A percentile compares a stretch with the other conserved stretches of the same genome.
phyloP scores from a whole-genome alignment of 2,888 invertebrate genomes.

The Trissolcus japonicus region DNA sequence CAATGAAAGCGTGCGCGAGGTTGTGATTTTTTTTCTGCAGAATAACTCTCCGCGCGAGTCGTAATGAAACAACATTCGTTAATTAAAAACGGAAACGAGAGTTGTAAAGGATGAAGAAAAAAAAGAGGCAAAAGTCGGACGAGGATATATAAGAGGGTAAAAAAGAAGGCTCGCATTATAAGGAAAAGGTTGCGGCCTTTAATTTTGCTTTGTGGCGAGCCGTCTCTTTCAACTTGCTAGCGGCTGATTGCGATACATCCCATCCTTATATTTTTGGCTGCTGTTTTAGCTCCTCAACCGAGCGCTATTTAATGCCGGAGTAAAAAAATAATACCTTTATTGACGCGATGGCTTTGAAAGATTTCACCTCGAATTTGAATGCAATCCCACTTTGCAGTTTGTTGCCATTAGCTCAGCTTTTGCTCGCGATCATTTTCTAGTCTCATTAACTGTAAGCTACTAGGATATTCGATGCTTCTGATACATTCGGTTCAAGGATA shows the following conservation, averaged over 20 bases:
- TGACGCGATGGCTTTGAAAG: slow-evolving; percentile 46
- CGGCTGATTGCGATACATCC: slow-evolving; percentile 24
- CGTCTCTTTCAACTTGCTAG: slow-evolving; percentile 28
- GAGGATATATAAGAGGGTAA: slow-evolving; percentile 10
- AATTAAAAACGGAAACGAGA: slow-evolving; percentile 47
- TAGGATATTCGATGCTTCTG: slow-evolving; percentile 26
- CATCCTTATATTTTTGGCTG: slow-evolving; percentile 25
- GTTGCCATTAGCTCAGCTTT: slow-evolving; percentile 28
- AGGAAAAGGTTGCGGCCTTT: slow-evolving; percentile 38
- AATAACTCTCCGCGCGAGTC: slow-evolving; percentile 20
- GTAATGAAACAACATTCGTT: slow-evolving; percentile 48
- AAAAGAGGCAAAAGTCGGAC: neutral
- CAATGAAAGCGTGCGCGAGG: slow-evolving; percentile 16
- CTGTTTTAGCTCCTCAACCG: slow-evolving; percentile 26
- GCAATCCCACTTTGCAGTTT: slow-evolving; percentile 33
- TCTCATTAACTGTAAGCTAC: slow-evolving; percentile 27
- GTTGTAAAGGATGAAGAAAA: slow-evolving; percentile 5
- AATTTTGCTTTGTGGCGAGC: slow-evolving; percentile 39
- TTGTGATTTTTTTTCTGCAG: slow-evolving; percentile 23
- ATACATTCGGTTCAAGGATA: neutral
- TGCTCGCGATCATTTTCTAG: slow-evolving; percentile 28
- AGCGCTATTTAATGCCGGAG: slow-evolving; percentile 24
- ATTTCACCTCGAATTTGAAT: slow-evolving; percentile 31
- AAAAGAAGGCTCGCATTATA: slow-evolving; percentile 23
- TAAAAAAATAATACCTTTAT: slow-evolving; percentile 41